Percentiles rank a stretch among this genome's conserved stretches.
Conservation (phyloP, 2,888 invertebrate genomes). For the Hermaeophaga mercurialis region DNA sequence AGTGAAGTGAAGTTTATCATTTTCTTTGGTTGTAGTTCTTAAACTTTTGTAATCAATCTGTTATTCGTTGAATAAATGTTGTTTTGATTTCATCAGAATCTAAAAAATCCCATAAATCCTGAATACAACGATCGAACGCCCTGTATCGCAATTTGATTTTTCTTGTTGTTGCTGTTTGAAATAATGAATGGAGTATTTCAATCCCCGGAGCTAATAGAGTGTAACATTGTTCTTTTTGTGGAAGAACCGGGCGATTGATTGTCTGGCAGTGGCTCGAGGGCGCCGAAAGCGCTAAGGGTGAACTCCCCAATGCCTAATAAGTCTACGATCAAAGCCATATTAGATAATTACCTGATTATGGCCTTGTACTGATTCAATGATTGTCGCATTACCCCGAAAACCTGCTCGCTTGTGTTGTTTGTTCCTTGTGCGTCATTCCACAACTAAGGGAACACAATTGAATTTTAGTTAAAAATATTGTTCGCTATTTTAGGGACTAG, state of each 20-base stretch:
- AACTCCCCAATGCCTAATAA: slow-evolving; percentile 48
- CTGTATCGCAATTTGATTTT: no score
- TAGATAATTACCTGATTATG: slow-evolving; percentile 56
- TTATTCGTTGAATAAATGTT: no score
- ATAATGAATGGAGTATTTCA: slow-evolving; percentile 29
- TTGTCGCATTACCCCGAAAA: slow-evolving; percentile 53
- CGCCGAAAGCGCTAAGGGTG: slow-evolving; percentile 34
- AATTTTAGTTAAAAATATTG: no score
- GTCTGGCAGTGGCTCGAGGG: slow-evolving; percentile 22
- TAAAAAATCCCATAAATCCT: no score
- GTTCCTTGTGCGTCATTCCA: slow-evolving; percentile 42
- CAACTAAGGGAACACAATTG: slow-evolving; percentile 42
- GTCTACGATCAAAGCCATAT: slow-evolving; percentile 52
- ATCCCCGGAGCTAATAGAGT: slow-evolving; percentile 27
- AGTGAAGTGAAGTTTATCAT: no score
- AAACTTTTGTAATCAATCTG: no score
- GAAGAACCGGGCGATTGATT: slow-evolving; percentile 26
- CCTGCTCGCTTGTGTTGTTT: slow-evolving; percentile 48
- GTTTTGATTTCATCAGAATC: no score
- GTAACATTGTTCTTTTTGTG: slow-evolving; percentile 32
- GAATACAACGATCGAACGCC: no score
- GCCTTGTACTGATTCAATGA: slow-evolving; percentile 52
- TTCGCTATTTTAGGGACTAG: no score
- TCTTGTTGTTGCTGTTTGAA: neutral
- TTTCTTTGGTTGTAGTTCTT: no score